A percentile compares a stretch with the other conserved stretches of the same genome.
Conservation (phyloP, 2,888 invertebrate species). For the Ormia ochracea region DNA sequence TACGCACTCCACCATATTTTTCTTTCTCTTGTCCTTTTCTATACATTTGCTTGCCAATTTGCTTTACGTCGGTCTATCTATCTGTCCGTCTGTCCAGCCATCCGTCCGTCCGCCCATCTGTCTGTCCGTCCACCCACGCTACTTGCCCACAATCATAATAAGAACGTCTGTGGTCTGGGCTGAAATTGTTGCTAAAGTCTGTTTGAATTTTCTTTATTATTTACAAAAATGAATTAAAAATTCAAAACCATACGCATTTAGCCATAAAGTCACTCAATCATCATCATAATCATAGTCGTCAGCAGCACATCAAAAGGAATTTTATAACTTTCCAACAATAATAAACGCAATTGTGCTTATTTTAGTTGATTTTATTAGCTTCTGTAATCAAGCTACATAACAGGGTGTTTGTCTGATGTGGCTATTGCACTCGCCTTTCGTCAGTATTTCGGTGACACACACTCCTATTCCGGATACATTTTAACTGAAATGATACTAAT, state of each 20-base stretch:
- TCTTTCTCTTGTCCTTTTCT: background rate
- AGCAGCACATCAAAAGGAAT: slow-evolving; percentile 55
- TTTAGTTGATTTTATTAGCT: slow-evolving; percentile 4
- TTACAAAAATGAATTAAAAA: slow-evolving; percentile 50
- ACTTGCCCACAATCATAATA: slow-evolving; percentile 43
- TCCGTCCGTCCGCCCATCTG: background rate
- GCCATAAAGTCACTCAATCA: slow-evolving; percentile 61
- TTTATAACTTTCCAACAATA: slow-evolving; percentile 50
- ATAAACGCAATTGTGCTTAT: slow-evolving; percentile 39
- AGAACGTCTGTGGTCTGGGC: slow-evolving; percentile 57
- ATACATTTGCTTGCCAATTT: background rate
- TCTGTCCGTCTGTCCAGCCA: background rate
- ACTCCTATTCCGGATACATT: background rate
- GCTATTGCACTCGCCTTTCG: background rate
- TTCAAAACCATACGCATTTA: slow-evolving; percentile 57
- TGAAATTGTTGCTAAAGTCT: background rate
- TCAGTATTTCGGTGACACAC: background rate
- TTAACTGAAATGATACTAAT: too few relatives aligned
- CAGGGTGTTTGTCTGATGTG: background rate
- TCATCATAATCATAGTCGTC: slow-evolving; percentile 46
- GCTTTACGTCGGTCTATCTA: background rate
- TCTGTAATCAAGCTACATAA: background rate
- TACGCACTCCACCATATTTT: background rate
- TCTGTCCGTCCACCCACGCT: background rate
- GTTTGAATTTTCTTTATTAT: background rate